Evolutionary conservation across 92 coral and sea anemone species (phyloP).

Genomic region (Parazoanthus atlanticus): DNA sequence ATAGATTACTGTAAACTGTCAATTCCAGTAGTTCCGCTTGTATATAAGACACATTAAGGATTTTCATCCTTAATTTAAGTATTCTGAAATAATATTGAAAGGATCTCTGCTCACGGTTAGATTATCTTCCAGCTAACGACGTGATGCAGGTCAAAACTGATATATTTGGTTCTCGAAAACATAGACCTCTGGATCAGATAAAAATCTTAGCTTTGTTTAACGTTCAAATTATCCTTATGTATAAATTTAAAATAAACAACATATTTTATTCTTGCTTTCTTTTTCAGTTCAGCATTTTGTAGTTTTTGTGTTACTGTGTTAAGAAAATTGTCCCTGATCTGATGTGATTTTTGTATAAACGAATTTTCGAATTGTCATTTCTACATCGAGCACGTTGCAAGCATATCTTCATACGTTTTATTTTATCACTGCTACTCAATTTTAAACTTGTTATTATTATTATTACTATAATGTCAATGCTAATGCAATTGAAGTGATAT

Average conservation of each 20-base stretch:
- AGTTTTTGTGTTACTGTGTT: too few relatives aligned
- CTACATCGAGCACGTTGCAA: too few relatives aligned
- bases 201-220: neutral
- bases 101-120: too few relatives aligned
- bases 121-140: neutral
- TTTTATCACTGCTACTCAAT: too few relatives aligned
- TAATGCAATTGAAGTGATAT: too few relatives aligned
- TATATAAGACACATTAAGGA: neutral
- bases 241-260: neutral
- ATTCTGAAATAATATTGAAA: neutral
- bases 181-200: neutral
- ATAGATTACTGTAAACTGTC: neutral
- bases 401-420: too few relatives aligned
- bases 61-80: neutral
- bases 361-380: too few relatives aligned
- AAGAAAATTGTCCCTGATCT: too few relatives aligned
- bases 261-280: too few relatives aligned
- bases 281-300: neutral
- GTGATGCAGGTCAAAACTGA: neutral
- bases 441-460: too few relatives aligned
- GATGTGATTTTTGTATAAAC: too few relatives aligned
- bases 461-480: too few relatives aligned
- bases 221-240: neutral
- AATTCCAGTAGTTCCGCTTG: neutral
- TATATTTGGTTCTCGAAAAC: neutral